Conservation (phyloP, 2,797 vertebrate genomes). For the Anabas testudineus region DNA sequence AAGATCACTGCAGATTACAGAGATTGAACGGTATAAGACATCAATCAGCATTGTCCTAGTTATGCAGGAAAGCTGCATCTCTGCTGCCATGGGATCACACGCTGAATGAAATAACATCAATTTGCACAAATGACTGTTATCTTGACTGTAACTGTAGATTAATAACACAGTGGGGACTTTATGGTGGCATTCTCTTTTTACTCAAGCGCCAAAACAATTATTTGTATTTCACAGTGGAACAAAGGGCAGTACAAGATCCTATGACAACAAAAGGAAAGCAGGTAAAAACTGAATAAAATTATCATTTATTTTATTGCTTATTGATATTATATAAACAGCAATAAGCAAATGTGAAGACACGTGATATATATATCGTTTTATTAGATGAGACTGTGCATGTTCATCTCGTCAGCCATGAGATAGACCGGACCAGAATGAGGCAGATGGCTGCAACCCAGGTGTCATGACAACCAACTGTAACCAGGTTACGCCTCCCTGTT, state of each 20-base stretch:
- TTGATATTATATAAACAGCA: too few relatives aligned
- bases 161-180: slow-evolving; percentile 7
- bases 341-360: too few relatives aligned
- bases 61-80: slow-evolving; percentile 48
- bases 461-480: slow-evolving; percentile 30
- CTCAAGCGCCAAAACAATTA: too few relatives aligned
- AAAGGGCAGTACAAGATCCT: too few relatives aligned
- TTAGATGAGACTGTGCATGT: neutral
- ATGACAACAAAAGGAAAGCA: neutral
- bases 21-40: slow-evolving; percentile 26
- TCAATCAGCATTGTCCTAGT: slow-evolving; percentile 59
- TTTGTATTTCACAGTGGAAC: too few relatives aligned
- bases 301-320: too few relatives aligned
- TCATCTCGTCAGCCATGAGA: neutral
- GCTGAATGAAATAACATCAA: slow-evolving; percentile 16
- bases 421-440: slow-evolving; percentile 10
- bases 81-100: slow-evolving; percentile 31
- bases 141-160: slow-evolving; percentile 14
- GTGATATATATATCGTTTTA: too few relatives aligned
- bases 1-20: slow-evolving; percentile 54
- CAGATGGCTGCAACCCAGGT: slow-evolving; percentile 53
- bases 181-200: too few relatives aligned
- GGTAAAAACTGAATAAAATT: neutral
- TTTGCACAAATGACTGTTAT: slow-evolving; percentile 43
- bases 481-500: slow-evolving; percentile 4